Conservation (phyloP, 1,140 invertebrate species). For the Calosoma granatense region DNA sequence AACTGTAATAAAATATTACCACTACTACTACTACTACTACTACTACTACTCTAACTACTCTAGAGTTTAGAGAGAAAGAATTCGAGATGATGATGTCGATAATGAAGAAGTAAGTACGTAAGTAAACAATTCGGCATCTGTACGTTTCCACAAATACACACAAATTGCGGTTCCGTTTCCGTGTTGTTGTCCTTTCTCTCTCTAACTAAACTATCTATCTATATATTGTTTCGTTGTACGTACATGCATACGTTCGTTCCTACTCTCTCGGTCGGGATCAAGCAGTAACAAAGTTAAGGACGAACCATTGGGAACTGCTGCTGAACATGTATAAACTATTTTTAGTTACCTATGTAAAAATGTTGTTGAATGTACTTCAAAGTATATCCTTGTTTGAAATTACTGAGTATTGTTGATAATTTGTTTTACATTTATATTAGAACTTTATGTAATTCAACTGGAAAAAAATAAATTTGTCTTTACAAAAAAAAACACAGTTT, state of each 20-base stretch:
- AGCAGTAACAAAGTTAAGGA: not conserved
- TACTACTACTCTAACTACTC: too few species aligned
- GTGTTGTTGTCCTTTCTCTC: not conserved
- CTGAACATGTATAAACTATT: constrained; percentile 6
- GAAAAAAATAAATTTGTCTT: constrained; percentile 8
- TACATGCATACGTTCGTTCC: not conserved
- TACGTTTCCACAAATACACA: too few species aligned
- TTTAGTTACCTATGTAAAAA: constrained; percentile 8
- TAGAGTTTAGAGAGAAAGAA: too few species aligned
- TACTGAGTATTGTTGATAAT: constrained; percentile 9
- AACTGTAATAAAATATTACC: not conserved
- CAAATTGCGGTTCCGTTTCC: too few species aligned
- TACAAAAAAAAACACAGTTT: not conserved
- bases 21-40: too few species aligned
- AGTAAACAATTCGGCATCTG: too few species aligned
- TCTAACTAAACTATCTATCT: too few species aligned
- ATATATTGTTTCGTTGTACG: too few species aligned
- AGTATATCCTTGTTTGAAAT: constrained; percentile 2
- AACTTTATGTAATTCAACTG: constrained; percentile 8
- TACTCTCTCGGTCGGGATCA: not conserved
- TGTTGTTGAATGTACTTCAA: constrained; percentile 8
- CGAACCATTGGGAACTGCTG: not conserved
- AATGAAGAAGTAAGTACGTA: too few species aligned
- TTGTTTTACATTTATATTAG: constrained; percentile 9
- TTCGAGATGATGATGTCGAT: too few species aligned